Percentiles rank a stretch among this genome's conserved stretches.
phyloP scores from a whole-genome alignment of 2,797 vertebrate genomes.

The Intellagama lesueurii region DNA sequence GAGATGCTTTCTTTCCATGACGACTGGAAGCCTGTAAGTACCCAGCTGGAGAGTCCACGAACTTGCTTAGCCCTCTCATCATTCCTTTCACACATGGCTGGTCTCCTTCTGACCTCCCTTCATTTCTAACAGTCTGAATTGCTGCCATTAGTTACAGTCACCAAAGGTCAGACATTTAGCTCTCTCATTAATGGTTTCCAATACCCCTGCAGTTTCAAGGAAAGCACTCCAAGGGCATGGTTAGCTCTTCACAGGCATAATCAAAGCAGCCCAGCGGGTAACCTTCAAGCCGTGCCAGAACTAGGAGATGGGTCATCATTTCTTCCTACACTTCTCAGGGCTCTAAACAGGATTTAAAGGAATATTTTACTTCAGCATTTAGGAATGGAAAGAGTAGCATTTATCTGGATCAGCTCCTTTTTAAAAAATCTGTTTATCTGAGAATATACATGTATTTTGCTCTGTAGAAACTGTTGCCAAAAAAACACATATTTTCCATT shows the following conservation, averaged over 20 bases:
- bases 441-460: not conserved
- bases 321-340: not conserved
- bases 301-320: not conserved
- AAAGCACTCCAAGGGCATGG: not conserved
- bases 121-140: conserved; percentile 3
- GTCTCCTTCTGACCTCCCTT: not conserved
- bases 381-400: not conserved
- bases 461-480: not conserved
- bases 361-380: not conserved
- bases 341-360: not conserved
- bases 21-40: not conserved
- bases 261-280: not conserved
- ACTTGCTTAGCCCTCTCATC: not conserved
- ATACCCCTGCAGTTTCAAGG: not conserved
- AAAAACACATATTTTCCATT: not conserved
- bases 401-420: not conserved
- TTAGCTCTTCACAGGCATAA: not conserved
- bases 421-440: not conserved
- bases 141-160: conserved; percentile 9
- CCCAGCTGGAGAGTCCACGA: not conserved
- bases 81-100: not conserved
- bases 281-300: not conserved
- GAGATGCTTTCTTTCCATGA: not conserved
- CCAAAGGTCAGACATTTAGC: accelerated
- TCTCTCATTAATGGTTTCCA: not conserved